Percentiles rank a stretch among this genome's conserved stretches.
These are phyloP conservation scores for Trachelus stipa DNA, from an alignment of 2,888 invertebrate species.

Conservation along the genomic window DNA sequence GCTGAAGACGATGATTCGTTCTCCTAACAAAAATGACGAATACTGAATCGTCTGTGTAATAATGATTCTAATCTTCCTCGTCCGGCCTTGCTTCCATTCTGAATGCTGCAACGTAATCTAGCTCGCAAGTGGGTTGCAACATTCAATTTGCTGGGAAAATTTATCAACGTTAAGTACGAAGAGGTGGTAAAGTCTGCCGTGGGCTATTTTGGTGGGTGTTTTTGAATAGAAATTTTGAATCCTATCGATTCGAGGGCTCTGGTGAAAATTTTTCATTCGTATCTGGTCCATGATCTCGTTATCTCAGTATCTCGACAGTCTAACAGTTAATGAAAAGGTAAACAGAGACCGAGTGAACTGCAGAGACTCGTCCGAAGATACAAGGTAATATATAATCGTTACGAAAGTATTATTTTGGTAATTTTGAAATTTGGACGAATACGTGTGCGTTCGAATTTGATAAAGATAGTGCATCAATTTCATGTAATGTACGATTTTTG, in stretches of 20 bases:
- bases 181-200: background rate
- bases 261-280: background rate
- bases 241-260: background rate
- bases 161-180: slow-evolving; percentile 11
- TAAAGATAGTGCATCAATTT: no score
- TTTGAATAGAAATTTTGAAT: background rate
- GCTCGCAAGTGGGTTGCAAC: slow-evolving; percentile 47
- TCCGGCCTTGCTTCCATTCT: slow-evolving; percentile 58
- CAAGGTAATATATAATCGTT: background rate
- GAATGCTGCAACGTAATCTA: slow-evolving; percentile 53
- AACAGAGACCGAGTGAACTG: background rate
- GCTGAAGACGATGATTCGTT: background rate
- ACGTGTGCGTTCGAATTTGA: no score
- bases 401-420: no score
- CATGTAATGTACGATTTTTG: no score
- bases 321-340: background rate
- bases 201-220: background rate
- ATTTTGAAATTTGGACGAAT: no score
- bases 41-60: slow-evolving; percentile 21
- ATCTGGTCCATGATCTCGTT: background rate
- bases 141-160: slow-evolving; percentile 41
- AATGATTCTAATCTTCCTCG: slow-evolving; percentile 58
- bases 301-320: background rate
- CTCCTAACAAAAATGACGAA: slow-evolving; percentile 1
- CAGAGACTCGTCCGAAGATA: background rate